These are phyloP conservation scores for Tachycineta bicolor DNA, from an alignment of 2,113 vertebrate species.

Conservation along the genomic window DNA sequence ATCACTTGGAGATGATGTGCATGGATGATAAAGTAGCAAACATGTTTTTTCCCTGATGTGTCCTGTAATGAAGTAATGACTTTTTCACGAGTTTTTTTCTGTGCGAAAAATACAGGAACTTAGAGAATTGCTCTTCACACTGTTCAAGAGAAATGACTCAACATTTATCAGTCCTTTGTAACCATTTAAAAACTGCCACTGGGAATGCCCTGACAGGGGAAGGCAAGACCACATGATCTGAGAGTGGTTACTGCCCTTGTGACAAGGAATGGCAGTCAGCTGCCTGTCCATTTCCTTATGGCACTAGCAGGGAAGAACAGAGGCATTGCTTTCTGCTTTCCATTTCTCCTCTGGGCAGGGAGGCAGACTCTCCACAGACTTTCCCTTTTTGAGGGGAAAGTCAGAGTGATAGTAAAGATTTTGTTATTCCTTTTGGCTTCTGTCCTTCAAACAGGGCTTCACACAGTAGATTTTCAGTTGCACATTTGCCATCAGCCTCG, in stretches of 20 bases:
- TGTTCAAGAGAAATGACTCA: background rate
- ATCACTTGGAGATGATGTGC: accelerated
- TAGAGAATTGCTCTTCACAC: background rate
- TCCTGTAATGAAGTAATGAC: background rate
- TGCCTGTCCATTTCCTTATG: background rate
- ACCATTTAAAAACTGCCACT: background rate
- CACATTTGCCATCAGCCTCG: background rate
- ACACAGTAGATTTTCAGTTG: background rate
- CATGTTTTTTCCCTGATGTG: background rate
- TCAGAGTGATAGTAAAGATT: background rate
- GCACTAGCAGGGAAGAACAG: background rate
- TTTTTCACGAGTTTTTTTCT: background rate
- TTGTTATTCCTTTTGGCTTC: background rate
- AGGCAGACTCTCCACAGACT: background rate
- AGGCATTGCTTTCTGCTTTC: background rate
- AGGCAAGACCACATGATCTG: background rate
- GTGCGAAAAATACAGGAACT: background rate
- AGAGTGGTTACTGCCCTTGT: background rate
- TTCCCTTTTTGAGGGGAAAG: background rate
- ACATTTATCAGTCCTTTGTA: background rate
- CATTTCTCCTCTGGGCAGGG: background rate
- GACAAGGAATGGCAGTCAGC: background rate
- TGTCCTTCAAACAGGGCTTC: background rate
- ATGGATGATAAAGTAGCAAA: background rate
- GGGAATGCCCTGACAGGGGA: background rate